Evolutionary conservation across 35 echinoderm and acorn worm genomes (phyloP).

Genomic region (Ophioderma brevispina): DNA sequence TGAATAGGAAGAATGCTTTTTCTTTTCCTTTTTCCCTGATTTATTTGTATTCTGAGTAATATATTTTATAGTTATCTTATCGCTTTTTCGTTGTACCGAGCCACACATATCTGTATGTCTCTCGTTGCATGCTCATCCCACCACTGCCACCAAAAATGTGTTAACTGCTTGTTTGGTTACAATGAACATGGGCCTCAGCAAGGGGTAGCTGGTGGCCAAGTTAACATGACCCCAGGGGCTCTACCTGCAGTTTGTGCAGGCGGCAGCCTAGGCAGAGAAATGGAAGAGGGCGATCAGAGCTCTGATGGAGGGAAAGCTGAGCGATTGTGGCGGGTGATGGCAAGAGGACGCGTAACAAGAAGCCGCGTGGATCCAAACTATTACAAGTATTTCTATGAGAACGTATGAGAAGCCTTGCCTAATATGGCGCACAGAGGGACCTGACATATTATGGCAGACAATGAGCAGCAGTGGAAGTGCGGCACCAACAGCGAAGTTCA

Average conservation of each 20-base stretch:
- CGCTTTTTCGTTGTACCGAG: background rate
- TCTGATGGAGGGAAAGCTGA: background rate
- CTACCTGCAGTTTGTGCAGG: background rate
- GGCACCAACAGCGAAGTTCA: conserved; percentile 22
- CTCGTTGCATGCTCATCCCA: background rate
- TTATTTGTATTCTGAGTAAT: no score
- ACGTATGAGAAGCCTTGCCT: background rate
- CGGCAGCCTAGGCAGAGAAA: background rate
- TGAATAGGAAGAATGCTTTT: no score
- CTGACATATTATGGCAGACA: conserved; percentile 39
- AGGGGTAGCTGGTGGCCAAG: background rate
- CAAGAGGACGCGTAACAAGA: conserved; percentile 78
- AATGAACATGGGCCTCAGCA: no score
- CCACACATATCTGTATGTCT: background rate
- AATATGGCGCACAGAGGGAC: conserved; percentile 8
- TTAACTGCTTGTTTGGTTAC: background rate
- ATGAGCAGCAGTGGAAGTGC: conserved; percentile 20
- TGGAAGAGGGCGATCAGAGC: conserved; percentile 3
- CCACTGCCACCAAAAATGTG: background rate
- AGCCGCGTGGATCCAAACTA: conserved; percentile 72
- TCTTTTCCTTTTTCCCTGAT: no score
- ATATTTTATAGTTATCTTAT: background rate
- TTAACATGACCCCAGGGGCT: background rate
- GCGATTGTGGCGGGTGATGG: background rate
- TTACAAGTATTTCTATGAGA: conserved; percentile 72